phyloP scores from a whole-genome alignment of 1,140 invertebrate species.

The Pachypeltis micranthus region DNA sequence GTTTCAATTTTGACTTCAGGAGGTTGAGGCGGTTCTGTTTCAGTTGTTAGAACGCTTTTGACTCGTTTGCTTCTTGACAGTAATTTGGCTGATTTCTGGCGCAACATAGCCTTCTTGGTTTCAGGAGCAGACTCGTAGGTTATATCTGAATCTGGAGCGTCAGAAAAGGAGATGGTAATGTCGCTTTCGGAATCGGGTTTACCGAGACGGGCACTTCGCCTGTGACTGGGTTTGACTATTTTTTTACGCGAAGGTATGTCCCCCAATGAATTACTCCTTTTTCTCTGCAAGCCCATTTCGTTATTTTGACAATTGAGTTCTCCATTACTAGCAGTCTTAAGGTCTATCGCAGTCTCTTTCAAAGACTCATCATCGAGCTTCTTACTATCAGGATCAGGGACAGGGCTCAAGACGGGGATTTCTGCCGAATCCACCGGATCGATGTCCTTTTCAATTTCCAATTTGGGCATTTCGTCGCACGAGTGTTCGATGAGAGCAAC shows the following conservation, averaged over 20 bases:
- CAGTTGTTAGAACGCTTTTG: not conserved
- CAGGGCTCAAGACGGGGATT: slow-evolving; percentile 18
- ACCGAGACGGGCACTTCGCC: not conserved
- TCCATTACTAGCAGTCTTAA: not conserved
- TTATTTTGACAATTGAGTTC: not conserved
- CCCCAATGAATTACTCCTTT: not conserved
- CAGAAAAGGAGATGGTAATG: too few species aligned
- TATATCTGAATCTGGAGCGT: not conserved
- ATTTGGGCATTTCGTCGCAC: slow-evolving; percentile 18
- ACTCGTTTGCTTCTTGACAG: not conserved
- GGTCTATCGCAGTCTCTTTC: not conserved
- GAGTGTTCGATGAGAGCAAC: slow-evolving; percentile 10
- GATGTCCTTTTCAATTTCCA: slow-evolving; percentile 17
- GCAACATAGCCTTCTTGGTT: not conserved
- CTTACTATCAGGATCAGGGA: not conserved
- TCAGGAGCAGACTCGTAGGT: slow-evolving; percentile 1
- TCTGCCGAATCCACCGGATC: slow-evolving; percentile 9
- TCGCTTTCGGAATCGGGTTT: not conserved
- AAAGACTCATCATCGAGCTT: too few species aligned
- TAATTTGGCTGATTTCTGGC: not conserved
- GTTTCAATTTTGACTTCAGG: slow-evolving; percentile 1
- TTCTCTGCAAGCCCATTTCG: not conserved
- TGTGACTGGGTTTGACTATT: not conserved
- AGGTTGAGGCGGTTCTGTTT: not conserved
- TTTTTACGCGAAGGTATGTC: not conserved